Evolutionary conservation across 1,140 invertebrate species (phyloP), one percentile per base, ranked within the genome.

Genomic region (Lineus longissimus): DNA sequence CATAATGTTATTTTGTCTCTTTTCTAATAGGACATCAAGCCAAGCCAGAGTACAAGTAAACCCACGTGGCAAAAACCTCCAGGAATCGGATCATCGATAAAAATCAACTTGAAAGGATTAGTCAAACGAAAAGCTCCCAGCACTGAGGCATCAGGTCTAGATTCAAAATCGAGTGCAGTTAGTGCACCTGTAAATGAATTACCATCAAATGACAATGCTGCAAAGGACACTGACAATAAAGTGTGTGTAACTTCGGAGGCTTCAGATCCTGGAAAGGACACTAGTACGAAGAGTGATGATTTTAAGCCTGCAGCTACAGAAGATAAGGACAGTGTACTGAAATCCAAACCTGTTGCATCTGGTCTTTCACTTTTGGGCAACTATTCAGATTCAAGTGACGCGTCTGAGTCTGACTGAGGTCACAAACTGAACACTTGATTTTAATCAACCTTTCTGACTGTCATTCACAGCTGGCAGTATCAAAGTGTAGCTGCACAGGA

Each of bases 281-380:
- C 19, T 7, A 22, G 31, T 13, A 2, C 9, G 31, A 58, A 15
- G 31, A 27, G 6, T 36, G 33, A 36, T 36, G 33, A 36, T 36
- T 7, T 15, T 4, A 36, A 36, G 33, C 15, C 33, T 7, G 33
- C 15, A 15, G 33, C 4, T 36, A 60, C 23, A 31, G 11, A n/a
- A n/a, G n/a, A n/a, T n/a, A 43, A 41, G 7, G 23, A 23, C 22
- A n/a, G 33, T 43, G 33, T 1, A 17, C 9, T 17, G 7, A 25
- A 19, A 9, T 23, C 2, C 11, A 25, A 7, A 60, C 30, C 31
- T 69, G 65, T 59, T 59, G 58, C 73, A 6, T 70, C 66, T 40
- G 65, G 61, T 27, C 69, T 76, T 1, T 61, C 60, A 29, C 27
- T 73, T 2, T 23, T 73, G 17, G 74, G 74, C 15, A 69, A 69